Evolutionary conservation across 2,113 vertebrate species (phyloP), one percentile per base, ranked within the genome.

Genomic region (Colossoma macropomum): DNA sequence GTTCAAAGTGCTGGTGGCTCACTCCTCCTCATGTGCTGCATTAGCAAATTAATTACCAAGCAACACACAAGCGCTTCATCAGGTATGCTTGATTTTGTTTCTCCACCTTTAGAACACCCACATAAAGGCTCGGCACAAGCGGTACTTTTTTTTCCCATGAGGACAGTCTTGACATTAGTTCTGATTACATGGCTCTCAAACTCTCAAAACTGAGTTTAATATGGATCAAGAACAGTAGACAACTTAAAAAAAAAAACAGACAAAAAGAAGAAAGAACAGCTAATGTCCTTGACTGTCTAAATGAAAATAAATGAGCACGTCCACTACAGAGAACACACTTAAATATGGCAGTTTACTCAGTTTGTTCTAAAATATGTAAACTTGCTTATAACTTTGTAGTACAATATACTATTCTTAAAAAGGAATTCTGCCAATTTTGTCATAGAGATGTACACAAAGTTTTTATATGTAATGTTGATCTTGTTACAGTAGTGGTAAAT

Each of bases 1-100:
- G 80, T 82, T 82, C 45, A 82, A 65, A 66, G 50, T 75, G 48
- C 80, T 68, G 62, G 34, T 82, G 50, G 59, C 41, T 52, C 17
- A 19, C 62, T 50, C 30, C 71, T 75, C 62, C 41, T 73, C 13
- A 25, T 32, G 21, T 16, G 30, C 27, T 17, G 30, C 50, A 17
- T 68, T 74, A 74, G 21, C 72, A 48, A 81, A 63, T 45, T 63
- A 72, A 74, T 81, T 74, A 81, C 30, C 17, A 74, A 6, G 23
- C n/a, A 41, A 70, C 41, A 81, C 34, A 63, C n/a, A 74, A 74
- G 69, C 23, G 32, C 50, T 72, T 72, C 52, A 74, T 62, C 21
- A 75, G 62, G 9, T 32, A 75, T 25, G 23, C 30, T 54, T 75
- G 70, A 63, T 65, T 81, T 74, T 23, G 19, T 54, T 19, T 9